Evolutionary conservation across 2,888 invertebrate species (phyloP), one percentile per base, ranked within the genome.

Genomic region (Andrena dorsata): DNA sequence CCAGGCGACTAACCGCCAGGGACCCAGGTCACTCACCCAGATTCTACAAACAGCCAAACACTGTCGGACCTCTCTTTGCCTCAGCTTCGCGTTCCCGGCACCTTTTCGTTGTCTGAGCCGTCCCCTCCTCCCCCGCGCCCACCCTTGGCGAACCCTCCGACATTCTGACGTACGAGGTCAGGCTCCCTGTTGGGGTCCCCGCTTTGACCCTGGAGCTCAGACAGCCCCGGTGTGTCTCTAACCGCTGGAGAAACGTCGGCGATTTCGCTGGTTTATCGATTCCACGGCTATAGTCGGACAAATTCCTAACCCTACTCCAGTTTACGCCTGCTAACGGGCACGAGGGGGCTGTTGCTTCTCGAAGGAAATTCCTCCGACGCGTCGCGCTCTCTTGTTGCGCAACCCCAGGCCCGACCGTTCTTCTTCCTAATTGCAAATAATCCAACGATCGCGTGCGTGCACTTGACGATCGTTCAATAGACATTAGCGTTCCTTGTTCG

Each of bases 11-110:
- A 88, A 85, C 88, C 87, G 88, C 82, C 86, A 85, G 82, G 85
- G 87, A 87, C 89, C 86, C 92, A 90, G 93, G 93, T 93, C 92
- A 93, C 92, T 92, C 93, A 93, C 93, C 92, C 92, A 92, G 91
- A 91, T 92, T 92, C 90, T 91, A 91, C 91, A 91, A 92, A 91
- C 92, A 89, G 87, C 90, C 90, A 90, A 91, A 90, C 90, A 89
- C 82, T 84, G 82, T 83, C 86, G 82, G 76, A 64, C 78, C 86
- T 82, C 84, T 84, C 51, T 83, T 32, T 8, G 32, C 8, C 32
- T 32, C 79, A 26, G 63, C 69, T 74, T 60, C 66, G 63, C 64
- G 74, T 60, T 77, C 71, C 69, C 64, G n/a, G 28, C 58, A 47
- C 76, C 32, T 70, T 64, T 56, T 61, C 13, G 71, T 73, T 51